Evolutionary conservation across 2,797 vertebrate species (phyloP).

Genomic region (Antennarius maculatus): DNA sequence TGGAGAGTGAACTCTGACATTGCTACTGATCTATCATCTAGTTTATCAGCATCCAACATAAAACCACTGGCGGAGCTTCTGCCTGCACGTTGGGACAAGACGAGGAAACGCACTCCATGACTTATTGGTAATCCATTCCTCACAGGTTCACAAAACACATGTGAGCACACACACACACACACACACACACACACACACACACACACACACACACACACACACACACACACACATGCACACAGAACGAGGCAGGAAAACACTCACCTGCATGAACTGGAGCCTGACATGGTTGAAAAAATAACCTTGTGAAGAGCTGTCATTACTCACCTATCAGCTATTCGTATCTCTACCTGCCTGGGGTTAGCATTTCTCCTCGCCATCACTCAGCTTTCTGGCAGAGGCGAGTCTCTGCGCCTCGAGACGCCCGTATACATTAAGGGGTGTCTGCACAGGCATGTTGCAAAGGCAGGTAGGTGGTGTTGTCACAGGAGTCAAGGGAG

Average conservation of each 20-base stretch:
- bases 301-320: conserved; percentile 70
- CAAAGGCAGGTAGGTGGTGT: conserved; percentile 36
- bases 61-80: not conserved
- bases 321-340: conserved; percentile 80
- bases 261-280: conserved; percentile 54
- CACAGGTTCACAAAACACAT: conserved; percentile 17
- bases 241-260: conserved; percentile 30
- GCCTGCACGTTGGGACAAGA: conserved; percentile 63
- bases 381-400: conserved; percentile 54
- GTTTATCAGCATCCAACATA: not conserved
- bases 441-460: conserved; percentile 64
- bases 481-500: conserved; percentile 57
- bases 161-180: conserved; percentile 15
- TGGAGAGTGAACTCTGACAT: too few species aligned
- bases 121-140: conserved; percentile 42
- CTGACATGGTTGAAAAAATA: conserved; percentile 65
- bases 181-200: conserved; percentile 1
- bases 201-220: conserved; percentile 2
- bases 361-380: conserved; percentile 50
- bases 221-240: conserved; percentile 24
- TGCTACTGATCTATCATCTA: too few species aligned
- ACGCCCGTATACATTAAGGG: conserved; percentile 50
- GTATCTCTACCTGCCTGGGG: conserved; percentile 66
- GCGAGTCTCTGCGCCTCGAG: conserved; percentile 34
- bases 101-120: conserved; percentile 28